Base-by-base conservation (phyloP, 2,888 invertebrate species). In the Andricus quercusramuli region DNA sequence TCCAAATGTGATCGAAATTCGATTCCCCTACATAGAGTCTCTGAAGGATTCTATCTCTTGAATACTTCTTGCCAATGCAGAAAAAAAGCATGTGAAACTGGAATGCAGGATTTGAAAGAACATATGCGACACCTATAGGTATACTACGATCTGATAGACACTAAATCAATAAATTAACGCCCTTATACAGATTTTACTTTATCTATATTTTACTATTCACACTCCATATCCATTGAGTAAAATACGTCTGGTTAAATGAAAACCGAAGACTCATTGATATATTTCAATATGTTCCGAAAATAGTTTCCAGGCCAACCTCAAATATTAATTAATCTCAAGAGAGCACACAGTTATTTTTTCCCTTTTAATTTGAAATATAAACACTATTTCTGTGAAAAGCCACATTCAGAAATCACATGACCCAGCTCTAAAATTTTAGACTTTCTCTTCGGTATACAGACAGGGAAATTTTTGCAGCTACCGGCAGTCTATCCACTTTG, bases 161-260 rank as follows among this genome's bases (percentile, higher is more conserved):
- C 22, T 51, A 25, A 25, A 25, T 68, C 68, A 22, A 68, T 68
- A 68, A 68, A 68, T 68, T 22, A 13, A 41, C 9, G 44, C 67
- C 37, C 67, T 37, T n/a, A 25, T 22, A 41, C 22, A 25, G 13
- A 44, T 44, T 44, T 44, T 17, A 9, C 25, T 68, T 47, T 17
- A 47, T 47, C 13, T 44, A 25, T 68, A 68, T 25, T 44, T 41
- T 44, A 44, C 44, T 44, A 5, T 68, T 68, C 6, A 41, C 44
- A 25, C 15, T 22, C n/a, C 9, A 44, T 25, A 25, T 47, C 47
- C 15, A 17, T 68, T 47, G 47, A 68, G 68, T 68, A 47, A 51
- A 6, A 51, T 51, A 20, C 51, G 20, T 47, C 25, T 29, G 1
- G 8, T 47, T 68, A 1, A 64, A 64, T 64, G 29, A 64, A 51